A percentile compares a stretch with the other conserved stretches of the same genome.
Evolutionary conservation across 1,140 invertebrate species (phyloP).

Genomic region (Ephestia elutella): DNA sequence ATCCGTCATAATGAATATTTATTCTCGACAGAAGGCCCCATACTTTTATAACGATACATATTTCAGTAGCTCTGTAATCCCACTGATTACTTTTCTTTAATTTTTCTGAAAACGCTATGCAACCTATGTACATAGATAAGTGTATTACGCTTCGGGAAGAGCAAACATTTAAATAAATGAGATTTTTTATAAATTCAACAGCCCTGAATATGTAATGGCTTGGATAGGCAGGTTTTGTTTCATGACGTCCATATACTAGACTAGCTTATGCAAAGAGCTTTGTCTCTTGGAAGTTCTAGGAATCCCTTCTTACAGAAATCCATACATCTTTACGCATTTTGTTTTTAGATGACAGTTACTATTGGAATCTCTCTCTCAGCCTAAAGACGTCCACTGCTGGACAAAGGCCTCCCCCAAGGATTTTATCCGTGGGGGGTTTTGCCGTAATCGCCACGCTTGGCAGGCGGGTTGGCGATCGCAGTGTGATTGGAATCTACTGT

Average conservation of each 20-base stretch:
- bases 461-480: too few relatives aligned
- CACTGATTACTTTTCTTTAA: conserved; percentile 71
- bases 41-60: conserved; percentile 73
- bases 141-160: conserved; percentile 60
- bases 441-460: too few relatives aligned
- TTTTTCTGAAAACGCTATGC: conserved; percentile 61
- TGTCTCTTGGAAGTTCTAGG: too few relatives aligned
- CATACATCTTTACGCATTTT: too few relatives aligned
- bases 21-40: conserved; percentile 64
- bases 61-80: conserved; percentile 71
- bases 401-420: too few relatives aligned
- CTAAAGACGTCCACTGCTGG: too few relatives aligned
- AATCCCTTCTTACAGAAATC: too few relatives aligned
- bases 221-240: neutral
- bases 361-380: too few relatives aligned
- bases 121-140: conserved; percentile 44
- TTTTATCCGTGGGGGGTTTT: too few relatives aligned
- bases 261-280: neutral
- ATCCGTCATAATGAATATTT: conserved; percentile 74
- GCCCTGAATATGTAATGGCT: neutral
- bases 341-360: too few relatives aligned
- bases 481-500: too few relatives aligned
- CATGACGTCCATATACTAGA: neutral
- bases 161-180: conserved; percentile 56
- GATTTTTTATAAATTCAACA: conserved; percentile 26